Evolutionary conservation across 2,797 vertebrate species (phyloP).

Genomic region (Phyllotis vaccarum): DNA sequence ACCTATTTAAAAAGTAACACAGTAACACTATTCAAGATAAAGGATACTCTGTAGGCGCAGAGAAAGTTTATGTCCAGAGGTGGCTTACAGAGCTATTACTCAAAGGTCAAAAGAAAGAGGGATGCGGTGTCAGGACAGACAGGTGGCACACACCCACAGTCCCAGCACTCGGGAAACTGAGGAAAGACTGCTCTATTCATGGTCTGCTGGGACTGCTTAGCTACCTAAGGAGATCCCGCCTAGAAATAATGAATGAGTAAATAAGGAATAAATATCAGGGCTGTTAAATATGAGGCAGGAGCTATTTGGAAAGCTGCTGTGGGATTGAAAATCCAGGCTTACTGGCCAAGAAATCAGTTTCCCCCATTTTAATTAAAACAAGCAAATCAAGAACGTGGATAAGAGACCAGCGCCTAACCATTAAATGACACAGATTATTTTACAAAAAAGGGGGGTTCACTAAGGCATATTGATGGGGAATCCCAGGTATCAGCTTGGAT

Average conservation of each 20-base stretch:
- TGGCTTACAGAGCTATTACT: not conserved
- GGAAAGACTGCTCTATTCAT: too few relatives aligned
- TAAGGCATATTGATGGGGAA: not conserved
- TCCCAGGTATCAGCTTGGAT: not conserved
- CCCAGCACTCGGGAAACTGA: too few relatives aligned
- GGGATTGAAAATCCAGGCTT: not conserved
- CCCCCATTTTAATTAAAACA: not conserved
- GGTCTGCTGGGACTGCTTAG: too few relatives aligned
- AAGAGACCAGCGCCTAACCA: not conserved
- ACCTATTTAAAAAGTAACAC: not conserved
- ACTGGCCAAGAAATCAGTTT: not conserved
- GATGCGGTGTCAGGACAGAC: too few relatives aligned
- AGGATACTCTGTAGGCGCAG: not conserved
- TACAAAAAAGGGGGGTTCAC: not conserved
- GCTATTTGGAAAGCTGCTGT: not conserved
- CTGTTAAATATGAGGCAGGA: too few relatives aligned
- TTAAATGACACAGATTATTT: not conserved
- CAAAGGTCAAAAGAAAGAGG: too few relatives aligned
- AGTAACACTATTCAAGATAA: not conserved
- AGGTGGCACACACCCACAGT: too few relatives aligned
- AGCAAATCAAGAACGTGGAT: not conserved
- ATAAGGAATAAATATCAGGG: too few relatives aligned
- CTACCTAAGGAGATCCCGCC: too few relatives aligned
- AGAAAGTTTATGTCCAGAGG: not conserved
- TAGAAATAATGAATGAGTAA: too few relatives aligned